phyloP scores from a whole-genome alignment of 2,888 invertebrate genomes.

The Gari tellinella region DNA sequence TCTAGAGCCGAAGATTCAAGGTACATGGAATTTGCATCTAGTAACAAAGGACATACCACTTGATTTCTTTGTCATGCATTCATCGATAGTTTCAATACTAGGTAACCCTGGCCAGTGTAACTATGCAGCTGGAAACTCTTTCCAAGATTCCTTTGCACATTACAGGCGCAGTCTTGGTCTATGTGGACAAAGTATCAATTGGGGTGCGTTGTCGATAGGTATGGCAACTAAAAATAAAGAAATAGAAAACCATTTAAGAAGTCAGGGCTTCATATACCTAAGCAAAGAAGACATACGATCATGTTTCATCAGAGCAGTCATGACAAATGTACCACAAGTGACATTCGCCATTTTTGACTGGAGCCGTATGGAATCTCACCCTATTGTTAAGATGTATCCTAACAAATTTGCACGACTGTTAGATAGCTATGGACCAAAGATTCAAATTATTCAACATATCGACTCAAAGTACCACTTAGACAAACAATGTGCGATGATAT shows the following conservation, averaged over 20 bases:
- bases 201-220: too few species aligned
- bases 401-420: slow-evolving; percentile 15
- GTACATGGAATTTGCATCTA: too few species aligned
- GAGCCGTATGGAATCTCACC: slow-evolving; percentile 25
- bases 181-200: too few species aligned
- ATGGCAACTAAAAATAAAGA: not conserved
- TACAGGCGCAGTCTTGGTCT: too few species aligned
- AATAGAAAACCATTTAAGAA: slow-evolving; percentile 19
- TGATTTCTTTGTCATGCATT: too few species aligned
- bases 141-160: too few species aligned
- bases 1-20: too few species aligned
- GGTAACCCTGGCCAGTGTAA: too few species aligned
- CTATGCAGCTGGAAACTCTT: too few species aligned
- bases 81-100: too few species aligned
- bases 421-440: too few species aligned
- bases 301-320: slow-evolving; percentile 31
- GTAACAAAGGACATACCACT: too few species aligned
- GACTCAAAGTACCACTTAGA: slow-evolving; percentile 10
- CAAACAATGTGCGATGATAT: not conserved
- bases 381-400: slow-evolving; percentile 24
- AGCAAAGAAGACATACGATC: slow-evolving; percentile 26
- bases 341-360: slow-evolving; percentile 29
- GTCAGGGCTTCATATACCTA: slow-evolving; percentile 30
- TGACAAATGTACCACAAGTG: slow-evolving; percentile 26
- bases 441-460: slow-evolving; percentile 9